Base-by-base conservation (phyloP, 2,113 vertebrate genomes). In the Pandion haliaetus region DNA sequence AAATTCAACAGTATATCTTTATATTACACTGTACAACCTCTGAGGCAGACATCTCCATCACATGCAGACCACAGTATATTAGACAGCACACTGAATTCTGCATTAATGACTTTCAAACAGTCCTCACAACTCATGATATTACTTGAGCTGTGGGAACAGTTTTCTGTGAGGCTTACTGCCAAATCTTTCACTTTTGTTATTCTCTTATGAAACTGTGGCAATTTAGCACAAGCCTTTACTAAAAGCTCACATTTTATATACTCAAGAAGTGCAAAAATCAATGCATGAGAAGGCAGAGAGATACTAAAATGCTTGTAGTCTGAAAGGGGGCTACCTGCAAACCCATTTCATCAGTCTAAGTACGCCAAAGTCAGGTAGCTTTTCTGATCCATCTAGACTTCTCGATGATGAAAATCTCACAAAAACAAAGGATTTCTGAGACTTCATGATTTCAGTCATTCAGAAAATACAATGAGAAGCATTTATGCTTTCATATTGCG, bases 211-310 rank as follows among this genome's bases (percentile, higher is more conserved):
- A 96, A 85, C 89, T 77, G 24, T 88, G 65, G 77, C 94, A 93
- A 88, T 96, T 96, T 94, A 96, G 87, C 80, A 92, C 62, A 84
- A 93, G 79, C 61, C 87, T 86, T 58, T 86, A 74, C 87, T 97
- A 89, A 97, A 97, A 96, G 95, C 94, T 96, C 93, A 80, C 91
- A 93, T 97, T 97, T 96, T 94, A 97, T 95, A 44, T 95, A 96
- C 97, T 96, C 91, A 84, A 82, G 63, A 96, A 92, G 79, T 93
- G 86, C 58, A 90, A 91, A 96, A 96, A 97, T 96, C 95, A 95
- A 95, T 96, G 93, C 81, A 70, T 55, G 76, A 95, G 49, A 79
- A 95, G 87, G 90, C 82, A 82, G 79, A 84, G 83, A 94, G 88
- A 94, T 77, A 88, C 73, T 88, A 47, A 95, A 95, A 89, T 83